Percentiles rank a stretch among this genome's conserved stretches.
Evolutionary conservation across 2,888 invertebrate genomes (phyloP).

Genomic region (Cynaeus angustus): DNA sequence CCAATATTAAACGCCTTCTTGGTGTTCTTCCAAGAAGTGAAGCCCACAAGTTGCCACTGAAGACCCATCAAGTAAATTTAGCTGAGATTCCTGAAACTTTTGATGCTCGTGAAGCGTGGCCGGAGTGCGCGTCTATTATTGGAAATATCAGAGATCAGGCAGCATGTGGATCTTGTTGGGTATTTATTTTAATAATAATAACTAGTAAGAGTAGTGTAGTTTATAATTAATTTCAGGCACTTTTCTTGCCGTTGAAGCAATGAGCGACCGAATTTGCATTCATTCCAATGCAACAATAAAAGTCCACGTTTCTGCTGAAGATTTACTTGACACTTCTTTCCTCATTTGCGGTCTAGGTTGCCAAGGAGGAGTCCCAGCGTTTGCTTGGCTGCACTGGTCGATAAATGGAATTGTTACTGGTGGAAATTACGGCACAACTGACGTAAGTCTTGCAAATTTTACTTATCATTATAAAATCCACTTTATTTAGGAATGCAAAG

Average conservation of each 20-base stretch:
- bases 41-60: constrained; percentile 11
- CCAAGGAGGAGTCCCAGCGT: constrained; percentile 84
- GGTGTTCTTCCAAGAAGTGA: constrained; percentile 60
- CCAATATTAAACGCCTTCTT: constrained; percentile 77
- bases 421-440: constrained; percentile 80
- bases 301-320: constrained; percentile 86
- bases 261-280: constrained; percentile 90
- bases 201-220: no score
- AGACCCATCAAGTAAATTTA: constrained; percentile 10
- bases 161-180: constrained; percentile 93
- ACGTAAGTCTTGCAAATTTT: constrained; percentile 73
- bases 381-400: constrained; percentile 90
- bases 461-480: no score
- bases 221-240: neutral
- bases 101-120: constrained; percentile 86
- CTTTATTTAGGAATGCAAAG: constrained; percentile 86
- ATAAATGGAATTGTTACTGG: constrained; percentile 89
- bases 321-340: constrained; percentile 84
- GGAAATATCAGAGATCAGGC: constrained; percentile 87
- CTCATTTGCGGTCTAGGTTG: constrained; percentile 84
- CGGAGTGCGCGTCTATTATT: constrained; percentile 87
- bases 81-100: constrained; percentile 78
- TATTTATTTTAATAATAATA: constrained; percentile 57
- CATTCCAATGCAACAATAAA: constrained; percentile 80
- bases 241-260: constrained; percentile 82